phyloP scores from a whole-genome alignment of 1,140 invertebrate species.

The Hylaeus volcanicus region DNA sequence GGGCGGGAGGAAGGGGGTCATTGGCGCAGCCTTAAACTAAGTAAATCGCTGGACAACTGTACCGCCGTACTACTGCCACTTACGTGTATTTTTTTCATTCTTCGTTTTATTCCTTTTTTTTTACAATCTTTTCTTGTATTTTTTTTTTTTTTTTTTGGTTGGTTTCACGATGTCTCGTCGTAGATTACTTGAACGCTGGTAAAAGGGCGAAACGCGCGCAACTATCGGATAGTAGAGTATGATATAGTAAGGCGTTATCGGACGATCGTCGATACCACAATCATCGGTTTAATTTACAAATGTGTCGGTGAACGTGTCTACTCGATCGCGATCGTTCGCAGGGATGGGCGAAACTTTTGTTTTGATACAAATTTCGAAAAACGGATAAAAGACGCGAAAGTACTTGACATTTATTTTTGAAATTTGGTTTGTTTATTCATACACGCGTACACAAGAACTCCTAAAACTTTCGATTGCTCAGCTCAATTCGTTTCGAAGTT shows the following conservation, averaged over 20 bases:
- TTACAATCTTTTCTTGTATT: neutral
- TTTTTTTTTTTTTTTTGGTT: no score
- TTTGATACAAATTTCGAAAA: no score
- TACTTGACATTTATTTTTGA: no score
- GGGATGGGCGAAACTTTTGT: no score
- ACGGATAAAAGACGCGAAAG: no score
- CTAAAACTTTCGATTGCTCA: no score
- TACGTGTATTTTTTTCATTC: constrained; percentile 6
- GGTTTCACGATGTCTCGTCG: neutral
- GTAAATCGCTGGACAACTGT: constrained; percentile 16
- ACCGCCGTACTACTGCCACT: neutral
- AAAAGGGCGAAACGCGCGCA: constrained; percentile 2
- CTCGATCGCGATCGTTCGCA: no score
- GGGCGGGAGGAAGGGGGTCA: no score
- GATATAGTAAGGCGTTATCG: constrained; percentile 33
- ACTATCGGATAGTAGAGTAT: constrained; percentile 24
- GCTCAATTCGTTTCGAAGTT: no score
- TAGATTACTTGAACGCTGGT: neutral
- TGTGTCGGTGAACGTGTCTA: neutral
- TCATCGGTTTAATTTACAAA: constrained; percentile 40
- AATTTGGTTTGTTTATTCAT: no score
- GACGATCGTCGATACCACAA: constrained; percentile 38
- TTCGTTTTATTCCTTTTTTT: neutral
- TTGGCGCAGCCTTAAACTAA: constrained; percentile 18
- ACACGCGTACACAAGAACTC: no score